Evolutionary conservation across 2,888 invertebrate species (phyloP).

Genomic region (Drosophila longiperda): DNA sequence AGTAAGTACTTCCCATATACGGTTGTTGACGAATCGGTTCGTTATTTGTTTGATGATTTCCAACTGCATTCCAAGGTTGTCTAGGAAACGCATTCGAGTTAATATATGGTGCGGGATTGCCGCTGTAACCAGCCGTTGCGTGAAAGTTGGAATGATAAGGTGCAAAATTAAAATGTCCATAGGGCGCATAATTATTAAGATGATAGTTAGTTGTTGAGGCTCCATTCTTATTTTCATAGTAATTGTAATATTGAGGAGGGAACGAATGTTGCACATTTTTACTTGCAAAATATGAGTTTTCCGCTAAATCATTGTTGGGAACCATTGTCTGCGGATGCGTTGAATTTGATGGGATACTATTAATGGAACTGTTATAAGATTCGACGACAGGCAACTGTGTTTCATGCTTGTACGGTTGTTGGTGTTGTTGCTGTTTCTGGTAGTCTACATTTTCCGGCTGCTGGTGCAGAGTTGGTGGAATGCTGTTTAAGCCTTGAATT

Average conservation of each 20-base stretch:
- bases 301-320: constrained; percentile 51
- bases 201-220: constrained; percentile 70
- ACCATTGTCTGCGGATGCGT: constrained; percentile 53
- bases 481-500: constrained; percentile 25
- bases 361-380: constrained; percentile 61
- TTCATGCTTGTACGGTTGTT: constrained; percentile 62
- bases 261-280: constrained; percentile 72
- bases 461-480: constrained; percentile 30
- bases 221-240: constrained; percentile 77
- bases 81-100: constrained; percentile 71
- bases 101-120: constrained; percentile 64
- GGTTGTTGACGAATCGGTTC: constrained; percentile 67
- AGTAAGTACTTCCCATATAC: constrained; percentile 67
- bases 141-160: constrained; percentile 80
- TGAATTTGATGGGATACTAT: constrained; percentile 53
- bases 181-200: constrained; percentile 77
- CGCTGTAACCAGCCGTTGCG: constrained; percentile 66
- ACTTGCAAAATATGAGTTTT: constrained; percentile 62
- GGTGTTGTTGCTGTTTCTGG: constrained; percentile 31
- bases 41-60: constrained; percentile 60
- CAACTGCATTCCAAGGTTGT: constrained; percentile 69
- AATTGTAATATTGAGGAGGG: constrained; percentile 75
- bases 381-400: constrained; percentile 54
- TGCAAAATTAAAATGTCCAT: constrained; percentile 77
- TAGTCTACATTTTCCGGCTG: constrained; percentile 39